Conservation (phyloP, 2,113 vertebrate genomes). For the Lophotis ruficrista region DNA sequence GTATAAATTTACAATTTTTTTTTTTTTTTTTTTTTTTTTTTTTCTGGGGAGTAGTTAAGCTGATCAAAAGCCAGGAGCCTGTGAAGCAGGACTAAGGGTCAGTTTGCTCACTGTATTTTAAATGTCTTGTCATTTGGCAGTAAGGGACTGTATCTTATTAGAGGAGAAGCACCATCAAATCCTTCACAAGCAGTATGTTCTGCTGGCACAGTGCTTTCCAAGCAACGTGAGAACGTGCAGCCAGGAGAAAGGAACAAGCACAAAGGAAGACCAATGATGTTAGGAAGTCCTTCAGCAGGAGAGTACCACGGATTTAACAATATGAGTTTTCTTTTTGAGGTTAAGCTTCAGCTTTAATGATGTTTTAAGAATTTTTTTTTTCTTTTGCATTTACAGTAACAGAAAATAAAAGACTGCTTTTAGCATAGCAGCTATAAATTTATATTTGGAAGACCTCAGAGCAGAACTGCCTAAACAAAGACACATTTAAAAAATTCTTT, state of each 20-base stretch:
- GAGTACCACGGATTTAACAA: background rate
- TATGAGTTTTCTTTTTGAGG: background rate
- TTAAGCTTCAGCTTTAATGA: background rate
- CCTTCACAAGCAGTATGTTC: background rate
- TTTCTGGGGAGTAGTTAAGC: background rate
- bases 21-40: too few relatives aligned
- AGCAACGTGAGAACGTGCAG: background rate
- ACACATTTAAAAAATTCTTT: background rate
- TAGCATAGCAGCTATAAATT: background rate
- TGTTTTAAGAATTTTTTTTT: background rate
- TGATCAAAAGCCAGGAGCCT: background rate
- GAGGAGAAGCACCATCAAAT: background rate
- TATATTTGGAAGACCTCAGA: background rate
- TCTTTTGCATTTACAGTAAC: background rate
- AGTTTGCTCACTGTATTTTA: background rate
- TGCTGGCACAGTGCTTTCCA: background rate
- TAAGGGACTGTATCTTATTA: background rate
- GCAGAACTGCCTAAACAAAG: background rate
- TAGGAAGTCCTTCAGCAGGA: background rate
- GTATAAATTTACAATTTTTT: background rate
- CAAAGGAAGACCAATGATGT: background rate
- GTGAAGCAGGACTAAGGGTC: background rate
- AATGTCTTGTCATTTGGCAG: background rate
- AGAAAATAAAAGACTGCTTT: background rate
- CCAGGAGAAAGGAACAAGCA: background rate